A percentile compares a stretch with the other conserved stretches of the same genome.
These are phyloP conservation scores for Amphiprion clarkii DNA, from an alignment of 2,797 vertebrate genomes.

Conservation along the genomic window DNA sequence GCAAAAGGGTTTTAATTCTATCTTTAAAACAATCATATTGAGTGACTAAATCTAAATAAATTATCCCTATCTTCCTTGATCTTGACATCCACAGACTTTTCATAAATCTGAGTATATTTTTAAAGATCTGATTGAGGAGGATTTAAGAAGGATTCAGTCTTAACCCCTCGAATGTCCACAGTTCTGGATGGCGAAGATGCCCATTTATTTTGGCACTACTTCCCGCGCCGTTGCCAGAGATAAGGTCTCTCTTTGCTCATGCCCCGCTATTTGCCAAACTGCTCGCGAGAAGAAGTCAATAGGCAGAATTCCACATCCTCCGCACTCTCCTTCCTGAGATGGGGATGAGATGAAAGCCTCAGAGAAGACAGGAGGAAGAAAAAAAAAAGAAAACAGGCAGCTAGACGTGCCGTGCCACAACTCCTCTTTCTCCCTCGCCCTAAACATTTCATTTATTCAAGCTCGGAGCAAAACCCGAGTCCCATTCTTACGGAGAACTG, in stretches of 20 bases:
- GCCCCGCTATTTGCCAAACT: constrained; percentile 66
- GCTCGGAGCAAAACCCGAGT: constrained; percentile 52
- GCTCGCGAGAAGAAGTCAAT: constrained; percentile 63
- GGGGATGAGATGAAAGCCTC: constrained; percentile 66
- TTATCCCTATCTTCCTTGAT: not conserved
- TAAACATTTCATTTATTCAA: constrained; percentile 70
- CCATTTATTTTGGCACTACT: constrained; percentile 40
- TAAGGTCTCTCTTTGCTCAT: constrained; percentile 54
- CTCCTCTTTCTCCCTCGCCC: constrained; percentile 25
- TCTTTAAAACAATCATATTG: not conserved
- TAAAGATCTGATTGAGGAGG: constrained; percentile 2
- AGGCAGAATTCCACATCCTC: constrained; percentile 71
- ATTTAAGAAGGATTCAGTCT: constrained; percentile 10
- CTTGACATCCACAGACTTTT: constrained; percentile 16
- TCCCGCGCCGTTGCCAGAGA: constrained; percentile 46
- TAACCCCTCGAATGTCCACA: constrained; percentile 28
- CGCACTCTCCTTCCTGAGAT: constrained; percentile 57
- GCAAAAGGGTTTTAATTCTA: not conserved
- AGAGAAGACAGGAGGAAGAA: constrained; percentile 59
- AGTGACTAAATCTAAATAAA: not conserved
- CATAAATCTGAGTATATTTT: constrained; percentile 14
- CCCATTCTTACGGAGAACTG: constrained; percentile 24
- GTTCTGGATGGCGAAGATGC: constrained; percentile 32
- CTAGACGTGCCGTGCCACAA: constrained; percentile 61
- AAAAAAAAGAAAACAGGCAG: constrained; percentile 39